These are phyloP conservation scores for Monopis laevigella DNA, from an alignment of 2,888 invertebrate genomes.

Conservation along the genomic window DNA sequence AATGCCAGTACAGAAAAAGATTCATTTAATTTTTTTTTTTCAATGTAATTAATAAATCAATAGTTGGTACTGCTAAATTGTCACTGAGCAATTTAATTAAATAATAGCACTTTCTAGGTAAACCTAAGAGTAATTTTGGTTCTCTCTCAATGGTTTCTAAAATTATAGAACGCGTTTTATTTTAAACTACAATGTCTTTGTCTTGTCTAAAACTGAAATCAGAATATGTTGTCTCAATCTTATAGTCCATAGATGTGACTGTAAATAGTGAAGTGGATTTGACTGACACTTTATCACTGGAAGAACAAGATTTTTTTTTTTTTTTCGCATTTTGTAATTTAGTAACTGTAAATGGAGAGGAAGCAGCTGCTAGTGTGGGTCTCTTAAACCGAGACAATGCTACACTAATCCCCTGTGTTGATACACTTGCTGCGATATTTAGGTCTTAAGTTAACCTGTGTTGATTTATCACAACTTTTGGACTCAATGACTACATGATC, in stretches of 20 bases:
- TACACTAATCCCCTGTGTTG: neutral
- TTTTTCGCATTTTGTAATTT: too few relatives aligned
- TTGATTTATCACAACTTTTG: neutral
- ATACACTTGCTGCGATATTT: neutral
- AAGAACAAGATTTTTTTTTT: too few relatives aligned
- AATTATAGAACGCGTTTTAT: neutral
- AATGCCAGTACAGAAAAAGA: conserved; percentile 8
- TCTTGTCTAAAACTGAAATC: neutral
- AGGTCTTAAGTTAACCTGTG: neutral
- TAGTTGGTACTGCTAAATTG: conserved; percentile 4
- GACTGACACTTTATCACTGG: too few relatives aligned
- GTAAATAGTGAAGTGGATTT: neutral
- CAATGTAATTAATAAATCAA: conserved; percentile 13
- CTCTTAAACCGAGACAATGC: neutral
- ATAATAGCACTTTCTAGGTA: conserved; percentile 9
- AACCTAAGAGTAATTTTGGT: conserved; percentile 3
- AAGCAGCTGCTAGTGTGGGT: neutral
- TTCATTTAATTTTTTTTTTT: conserved; percentile 14
- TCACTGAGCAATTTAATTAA: conserved; percentile 12
- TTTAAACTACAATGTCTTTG: neutral
- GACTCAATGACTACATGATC: too few relatives aligned
- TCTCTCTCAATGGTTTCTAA: conserved; percentile 1
- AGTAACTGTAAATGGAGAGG: neutral
- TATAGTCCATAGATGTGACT: neutral
- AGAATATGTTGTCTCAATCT: neutral